Evolutionary conservation across 2,797 vertebrate genomes (phyloP), one percentile per base, ranked within the genome.

Genomic region (Onychomys torridus): DNA sequence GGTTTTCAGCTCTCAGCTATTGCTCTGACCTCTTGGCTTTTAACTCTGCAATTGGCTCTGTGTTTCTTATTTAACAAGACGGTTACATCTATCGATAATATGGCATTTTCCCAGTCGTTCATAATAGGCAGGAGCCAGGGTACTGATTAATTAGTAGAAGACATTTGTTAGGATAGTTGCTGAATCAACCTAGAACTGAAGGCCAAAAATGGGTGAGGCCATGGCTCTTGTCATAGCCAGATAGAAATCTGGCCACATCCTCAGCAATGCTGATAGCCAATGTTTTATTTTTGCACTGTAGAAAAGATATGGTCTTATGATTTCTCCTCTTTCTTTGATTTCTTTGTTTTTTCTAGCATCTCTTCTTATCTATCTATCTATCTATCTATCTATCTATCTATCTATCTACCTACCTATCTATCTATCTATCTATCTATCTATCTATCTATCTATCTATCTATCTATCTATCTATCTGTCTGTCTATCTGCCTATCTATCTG

Each of bases 131-230:
- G 52, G 55, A 61, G 86, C n/a, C 4, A 16, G 49, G 40, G 29
- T 57, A 23, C 12, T 77, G 63, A 91, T 25, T 32, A 52, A 59
- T 43, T 63, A 89, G 19, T 27, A 63, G 9, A 49, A 32, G 57
- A 55, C 52, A 52, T 81, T 93, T 89, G 78, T 86, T 93, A 90
- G 43, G 81, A 77, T 75, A 43, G 85, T 34, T 40, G 59, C n/a
- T 52, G 49, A 78, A 82, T 40, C 59, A 85, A 86, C 32, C 9
- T 55, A 49, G 71, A 93, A 67, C 12, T 13, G 71, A 84, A 43
- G 87, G 49, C 8, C 29, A 34, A 65, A 91, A 34, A 49, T 3
- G 13, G 37, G 27, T 27, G 46, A 65, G 14, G 32, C 46, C 40
- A 63, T 40, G 57, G 49, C 73, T 89, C 11, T 43, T 12, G 29